These are phyloP conservation scores for Acinonyx jubatus DNA, from an alignment of 2,113 vertebrate genomes.

Conservation along the genomic window DNA sequence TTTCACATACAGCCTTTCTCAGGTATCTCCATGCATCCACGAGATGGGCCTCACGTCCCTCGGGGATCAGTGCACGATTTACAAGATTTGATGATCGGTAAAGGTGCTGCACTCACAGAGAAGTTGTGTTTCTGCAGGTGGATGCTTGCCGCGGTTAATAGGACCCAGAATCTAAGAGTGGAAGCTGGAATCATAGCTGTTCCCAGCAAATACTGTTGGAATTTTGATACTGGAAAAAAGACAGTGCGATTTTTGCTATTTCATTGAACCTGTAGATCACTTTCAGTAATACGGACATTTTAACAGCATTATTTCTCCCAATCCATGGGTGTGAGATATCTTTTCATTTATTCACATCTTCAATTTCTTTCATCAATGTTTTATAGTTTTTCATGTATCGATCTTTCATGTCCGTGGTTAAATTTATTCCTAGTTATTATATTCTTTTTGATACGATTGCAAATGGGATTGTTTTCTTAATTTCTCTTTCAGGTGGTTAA, in stretches of 20 bases:
- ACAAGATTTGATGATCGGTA: too few relatives aligned
- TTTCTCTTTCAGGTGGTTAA: background rate
- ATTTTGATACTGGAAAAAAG: background rate
- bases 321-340: background rate
- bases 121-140: accelerated
- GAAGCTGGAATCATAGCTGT: background rate
- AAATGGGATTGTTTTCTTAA: background rate
- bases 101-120: accelerated
- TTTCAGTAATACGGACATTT: background rate
- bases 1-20: background rate
- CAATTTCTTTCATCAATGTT: background rate
- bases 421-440: background rate
- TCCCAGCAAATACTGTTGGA: background rate
- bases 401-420: background rate
- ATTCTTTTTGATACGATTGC: background rate
- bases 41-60: too few relatives aligned
- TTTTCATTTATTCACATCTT: background rate
- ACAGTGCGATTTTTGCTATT: background rate
- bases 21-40: too few relatives aligned
- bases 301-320: background rate
- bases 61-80: accelerated
- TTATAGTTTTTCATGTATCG: background rate
- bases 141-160: background rate
- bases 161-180: accelerated
- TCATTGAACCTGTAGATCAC: background rate